phyloP scores from a whole-genome alignment of 1,140 invertebrate genomes.

The Pogonomyrmex barbatus region DNA sequence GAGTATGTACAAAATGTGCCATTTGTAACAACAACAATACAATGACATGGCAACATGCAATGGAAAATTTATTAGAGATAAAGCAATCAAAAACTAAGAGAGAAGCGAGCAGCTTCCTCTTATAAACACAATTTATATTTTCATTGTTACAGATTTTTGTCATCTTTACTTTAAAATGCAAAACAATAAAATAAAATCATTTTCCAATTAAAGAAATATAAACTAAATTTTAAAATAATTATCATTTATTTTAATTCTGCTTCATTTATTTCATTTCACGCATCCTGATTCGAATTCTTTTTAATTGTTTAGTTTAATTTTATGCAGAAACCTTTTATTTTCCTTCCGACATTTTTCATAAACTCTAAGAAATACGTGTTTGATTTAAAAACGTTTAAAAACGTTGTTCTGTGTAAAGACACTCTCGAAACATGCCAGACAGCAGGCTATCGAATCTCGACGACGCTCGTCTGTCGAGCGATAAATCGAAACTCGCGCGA shows the following conservation, averaged over 20 bases:
- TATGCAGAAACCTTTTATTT: neutral
- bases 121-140: neutral
- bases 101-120: neutral
- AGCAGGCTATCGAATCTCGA: conserved; percentile 30
- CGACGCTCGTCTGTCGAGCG: conserved; percentile 11
- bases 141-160: neutral
- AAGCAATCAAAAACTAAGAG: neutral
- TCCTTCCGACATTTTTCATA: neutral
- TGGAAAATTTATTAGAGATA: conserved; percentile 1
- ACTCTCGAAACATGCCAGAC: conserved; percentile 5
- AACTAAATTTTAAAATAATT: neutral
- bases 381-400: neutral
- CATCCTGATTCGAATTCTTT: neutral
- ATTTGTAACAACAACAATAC: neutral
- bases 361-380: neutral
- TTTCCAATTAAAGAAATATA: neutral
- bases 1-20: conserved; percentile 20
- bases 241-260: neutral
- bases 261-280: neutral
- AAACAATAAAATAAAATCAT: neutral
- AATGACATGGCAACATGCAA: neutral
- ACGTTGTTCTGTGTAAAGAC: conserved; percentile 11
- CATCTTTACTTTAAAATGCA: neutral
- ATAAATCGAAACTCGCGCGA: conserved; percentile 24
- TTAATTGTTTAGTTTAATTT: neutral